phyloP scores from a whole-genome alignment of 1,140 invertebrate species.

The Bicyclus anynana region DNA sequence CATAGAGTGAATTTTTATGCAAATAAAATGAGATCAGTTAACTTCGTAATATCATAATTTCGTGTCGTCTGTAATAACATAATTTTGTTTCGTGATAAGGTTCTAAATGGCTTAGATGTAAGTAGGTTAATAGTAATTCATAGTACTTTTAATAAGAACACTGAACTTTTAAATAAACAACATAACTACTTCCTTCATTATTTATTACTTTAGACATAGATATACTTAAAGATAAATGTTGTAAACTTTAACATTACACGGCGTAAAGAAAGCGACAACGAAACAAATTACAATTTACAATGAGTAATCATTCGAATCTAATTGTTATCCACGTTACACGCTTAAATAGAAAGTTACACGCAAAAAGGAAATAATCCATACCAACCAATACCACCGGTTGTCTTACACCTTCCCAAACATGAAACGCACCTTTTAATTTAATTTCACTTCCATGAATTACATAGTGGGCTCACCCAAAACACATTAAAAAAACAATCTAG shows the following conservation, averaged over 20 bases:
- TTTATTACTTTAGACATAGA: too few relatives aligned
- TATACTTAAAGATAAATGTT: background rate
- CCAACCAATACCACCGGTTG: slow-evolving; percentile 14
- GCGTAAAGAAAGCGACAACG: slow-evolving; percentile 8
- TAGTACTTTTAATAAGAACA: too few relatives aligned
- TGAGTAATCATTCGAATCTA: background rate
- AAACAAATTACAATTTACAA: background rate
- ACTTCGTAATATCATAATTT: too few relatives aligned
- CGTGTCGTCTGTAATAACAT: too few relatives aligned
- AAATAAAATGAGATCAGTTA: too few relatives aligned
- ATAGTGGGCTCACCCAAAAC: slow-evolving; percentile 18
- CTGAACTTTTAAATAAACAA: background rate
- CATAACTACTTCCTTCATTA: too few relatives aligned
- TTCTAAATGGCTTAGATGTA: too few relatives aligned
- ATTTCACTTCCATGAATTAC: slow-evolving; percentile 32
- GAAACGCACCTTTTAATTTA: slow-evolving; percentile 27
- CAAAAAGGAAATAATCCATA: slow-evolving; percentile 12
- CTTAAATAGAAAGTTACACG: slow-evolving; percentile 18
- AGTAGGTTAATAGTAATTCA: too few relatives aligned
- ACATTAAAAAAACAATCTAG: background rate
- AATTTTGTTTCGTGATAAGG: too few relatives aligned
- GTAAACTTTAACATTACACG: background rate
- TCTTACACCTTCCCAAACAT: slow-evolving; percentile 13
- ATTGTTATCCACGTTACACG: slow-evolving; percentile 12
- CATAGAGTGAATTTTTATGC: too few relatives aligned